Evolutionary conservation across 2,113 vertebrate species (phyloP).

Genomic region (Onychostoma macrolepis): DNA sequence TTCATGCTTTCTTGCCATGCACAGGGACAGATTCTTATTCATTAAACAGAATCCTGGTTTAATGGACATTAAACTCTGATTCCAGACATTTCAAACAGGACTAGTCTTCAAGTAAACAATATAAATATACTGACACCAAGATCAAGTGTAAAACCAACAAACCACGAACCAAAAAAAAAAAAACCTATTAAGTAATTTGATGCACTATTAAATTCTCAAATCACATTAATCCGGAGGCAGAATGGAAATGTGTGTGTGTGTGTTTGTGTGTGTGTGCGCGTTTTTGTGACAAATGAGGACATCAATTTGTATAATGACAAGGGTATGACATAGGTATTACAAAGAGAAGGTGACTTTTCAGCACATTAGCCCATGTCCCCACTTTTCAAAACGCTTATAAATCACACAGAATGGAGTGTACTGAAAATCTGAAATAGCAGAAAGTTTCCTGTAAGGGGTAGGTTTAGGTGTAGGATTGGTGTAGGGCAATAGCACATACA

Average conservation of each 20-base stretch:
- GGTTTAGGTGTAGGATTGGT: no score
- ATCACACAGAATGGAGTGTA: no score
- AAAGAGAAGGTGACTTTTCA: no score
- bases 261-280: no score
- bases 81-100: not conserved
- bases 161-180: not conserved
- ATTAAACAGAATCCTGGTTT: not conserved
- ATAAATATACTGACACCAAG: not conserved
- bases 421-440: no score
- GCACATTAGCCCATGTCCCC: no score
- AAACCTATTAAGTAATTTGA: not conserved
- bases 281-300: no score
- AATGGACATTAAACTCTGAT: not conserved
- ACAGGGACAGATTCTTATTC: not conserved
- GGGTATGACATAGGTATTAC: no score
- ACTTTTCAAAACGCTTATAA: no score
- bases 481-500: no score
- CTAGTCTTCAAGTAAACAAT: not conserved
- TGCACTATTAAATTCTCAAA: not conserved
- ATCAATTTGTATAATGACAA: no score
- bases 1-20: not conserved
- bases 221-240: not conserved
- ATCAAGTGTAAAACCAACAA: not conserved
- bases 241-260: not conserved
- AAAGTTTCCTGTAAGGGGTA: no score